A percentile compares a stretch with the other conserved stretches of the same genome.
Conservation (phyloP, 2,888 invertebrate genomes). For the Dione juno region DNA sequence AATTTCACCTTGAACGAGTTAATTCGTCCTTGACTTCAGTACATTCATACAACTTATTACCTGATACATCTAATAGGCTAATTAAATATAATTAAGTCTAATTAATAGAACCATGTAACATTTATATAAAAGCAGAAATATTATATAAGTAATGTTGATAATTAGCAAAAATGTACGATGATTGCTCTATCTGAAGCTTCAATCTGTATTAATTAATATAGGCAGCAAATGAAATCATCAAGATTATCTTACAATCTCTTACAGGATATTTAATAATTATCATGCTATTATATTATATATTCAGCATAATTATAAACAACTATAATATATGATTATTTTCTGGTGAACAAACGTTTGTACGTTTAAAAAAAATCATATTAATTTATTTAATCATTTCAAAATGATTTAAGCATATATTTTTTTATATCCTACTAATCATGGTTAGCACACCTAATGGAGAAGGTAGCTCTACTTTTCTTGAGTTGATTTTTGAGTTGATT, state of each 20-base stretch:
- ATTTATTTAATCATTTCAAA: too few species aligned
- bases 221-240: background rate
- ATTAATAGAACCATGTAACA: background rate
- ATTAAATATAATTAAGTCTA: background rate
- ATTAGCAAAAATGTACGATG: slow-evolving; percentile 35
- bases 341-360: too few species aligned
- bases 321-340: too few species aligned
- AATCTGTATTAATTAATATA: slow-evolving; percentile 21
- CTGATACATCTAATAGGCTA: background rate
- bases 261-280: slow-evolving; percentile 15
- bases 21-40: background rate
- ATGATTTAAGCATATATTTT: too few species aligned
- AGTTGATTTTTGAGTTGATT: too few species aligned
- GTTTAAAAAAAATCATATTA: too few species aligned
- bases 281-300: slow-evolving; percentile 1
- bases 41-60: background rate
- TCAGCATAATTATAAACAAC: background rate
- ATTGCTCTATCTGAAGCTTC: slow-evolving; percentile 25
- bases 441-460: too few species aligned
- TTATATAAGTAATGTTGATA: slow-evolving; percentile 21
- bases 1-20: background rate
- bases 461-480: too few species aligned
- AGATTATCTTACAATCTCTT: slow-evolving; percentile 1
- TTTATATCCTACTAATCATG: too few species aligned
- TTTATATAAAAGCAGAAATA: background rate